Percentiles rank a stretch among this genome's conserved stretches.
phyloP scores from a whole-genome alignment of 2,888 invertebrate species.

The Tortrix viridana region DNA sequence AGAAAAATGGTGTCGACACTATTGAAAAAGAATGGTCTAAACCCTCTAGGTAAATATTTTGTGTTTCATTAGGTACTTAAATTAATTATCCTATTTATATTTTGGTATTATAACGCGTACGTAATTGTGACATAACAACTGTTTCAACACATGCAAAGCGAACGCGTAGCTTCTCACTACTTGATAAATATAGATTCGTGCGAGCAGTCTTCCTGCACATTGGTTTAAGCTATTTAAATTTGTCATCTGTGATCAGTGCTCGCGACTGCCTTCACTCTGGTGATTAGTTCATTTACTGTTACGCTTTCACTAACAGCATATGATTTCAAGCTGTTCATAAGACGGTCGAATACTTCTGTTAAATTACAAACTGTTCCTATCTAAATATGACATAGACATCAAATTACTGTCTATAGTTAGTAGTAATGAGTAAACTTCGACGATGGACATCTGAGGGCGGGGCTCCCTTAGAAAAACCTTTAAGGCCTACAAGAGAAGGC shows the following conservation, averaged over 20 bases:
- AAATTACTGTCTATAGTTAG: constrained; percentile 52
- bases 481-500: constrained; percentile 88
- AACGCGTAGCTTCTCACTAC: constrained; percentile 76
- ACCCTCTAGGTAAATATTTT: constrained; percentile 74
- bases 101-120: constrained; percentile 48
- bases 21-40: constrained; percentile 74
- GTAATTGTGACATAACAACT: constrained; percentile 74
- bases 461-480: constrained; percentile 84
- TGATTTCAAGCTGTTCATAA: constrained; percentile 58
- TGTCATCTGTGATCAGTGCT: constrained; percentile 81
- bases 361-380: constrained; percentile 47
- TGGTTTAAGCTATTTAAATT: constrained; percentile 79
- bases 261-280: constrained; percentile 78
- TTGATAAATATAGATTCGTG: constrained; percentile 78
- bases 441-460: constrained; percentile 89
- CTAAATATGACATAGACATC: constrained; percentile 60
- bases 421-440: constrained; percentile 79
- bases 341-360: constrained; percentile 48
- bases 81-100: constrained; percentile 42
- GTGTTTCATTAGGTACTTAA: constrained; percentile 24
- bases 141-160: constrained; percentile 76
- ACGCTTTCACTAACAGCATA: constrained; percentile 68
- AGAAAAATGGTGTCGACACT: constrained; percentile 58
- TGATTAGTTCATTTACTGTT: constrained; percentile 76
- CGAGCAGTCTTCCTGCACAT: constrained; percentile 77